Conservation (phyloP, 2,888 invertebrate species). For the Lysandra coridon region DNA sequence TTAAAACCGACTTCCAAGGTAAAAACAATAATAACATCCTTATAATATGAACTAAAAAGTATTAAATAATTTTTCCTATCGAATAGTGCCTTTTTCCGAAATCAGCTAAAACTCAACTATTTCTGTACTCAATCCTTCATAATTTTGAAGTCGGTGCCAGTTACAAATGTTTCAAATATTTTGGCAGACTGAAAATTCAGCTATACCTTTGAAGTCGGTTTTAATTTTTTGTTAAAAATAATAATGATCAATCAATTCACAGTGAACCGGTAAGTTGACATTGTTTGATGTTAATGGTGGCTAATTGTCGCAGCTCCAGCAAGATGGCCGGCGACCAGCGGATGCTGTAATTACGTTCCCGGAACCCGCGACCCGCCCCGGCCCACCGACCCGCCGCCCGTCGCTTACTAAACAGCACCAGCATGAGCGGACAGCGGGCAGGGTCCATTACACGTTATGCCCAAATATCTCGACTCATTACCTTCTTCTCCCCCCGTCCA, state of each 20-base stretch:
- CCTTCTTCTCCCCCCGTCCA: not conserved
- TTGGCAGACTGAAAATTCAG: too few species aligned
- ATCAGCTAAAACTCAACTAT: too few species aligned
- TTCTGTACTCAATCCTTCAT: too few species aligned
- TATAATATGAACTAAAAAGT: too few species aligned
- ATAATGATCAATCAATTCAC: not conserved
- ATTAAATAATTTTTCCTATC: too few species aligned
- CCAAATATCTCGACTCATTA: not conserved
- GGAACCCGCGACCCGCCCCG: slow-evolving; percentile 53
- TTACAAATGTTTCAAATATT: too few species aligned
- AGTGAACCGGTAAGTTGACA: not conserved
- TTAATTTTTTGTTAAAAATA: too few species aligned
- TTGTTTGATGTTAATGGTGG: not conserved
- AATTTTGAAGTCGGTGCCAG: too few species aligned
- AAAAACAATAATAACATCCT: too few species aligned
- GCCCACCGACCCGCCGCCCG: slow-evolving; percentile 42
- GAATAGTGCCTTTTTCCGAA: too few species aligned
- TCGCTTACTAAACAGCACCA: slow-evolving; percentile 43
- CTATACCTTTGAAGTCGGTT: too few species aligned
- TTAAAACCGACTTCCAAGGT: too few species aligned
- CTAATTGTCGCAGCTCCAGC: not conserved
- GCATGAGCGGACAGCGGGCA: slow-evolving; percentile 34
- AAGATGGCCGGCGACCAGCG: slow-evolving; percentile 52
- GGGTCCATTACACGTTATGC: slow-evolving; percentile 7
- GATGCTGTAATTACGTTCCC: slow-evolving; percentile 75